These are phyloP conservation scores for Eclectus roratus DNA, from an alignment of 2,113 vertebrate species.

Conservation along the genomic window DNA sequence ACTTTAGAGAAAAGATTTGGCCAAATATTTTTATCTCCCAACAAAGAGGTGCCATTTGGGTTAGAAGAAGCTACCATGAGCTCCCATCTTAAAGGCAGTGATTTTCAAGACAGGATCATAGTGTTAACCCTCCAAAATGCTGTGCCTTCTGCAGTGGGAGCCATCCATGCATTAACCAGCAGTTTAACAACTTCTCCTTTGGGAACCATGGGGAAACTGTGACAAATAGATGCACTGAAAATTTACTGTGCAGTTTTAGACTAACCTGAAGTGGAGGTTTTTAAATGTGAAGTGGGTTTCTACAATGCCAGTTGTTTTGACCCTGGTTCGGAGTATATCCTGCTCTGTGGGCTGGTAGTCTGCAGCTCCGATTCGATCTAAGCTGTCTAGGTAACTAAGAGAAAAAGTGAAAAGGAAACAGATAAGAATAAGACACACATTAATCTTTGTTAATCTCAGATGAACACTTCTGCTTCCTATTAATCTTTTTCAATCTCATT, in stretches of 20 bases:
- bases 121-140: neutral
- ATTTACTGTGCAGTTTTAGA: neutral
- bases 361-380: constrained; percentile 93
- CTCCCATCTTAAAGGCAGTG: neutral
- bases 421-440: neutral
- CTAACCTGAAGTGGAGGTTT: constrained; percentile 98
- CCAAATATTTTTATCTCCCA: neutral
- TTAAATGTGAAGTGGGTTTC: constrained; percentile 99
- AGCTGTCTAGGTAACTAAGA: constrained; percentile 95
- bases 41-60: neutral
- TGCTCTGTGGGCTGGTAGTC: constrained; percentile 99
- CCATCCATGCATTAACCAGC: neutral
- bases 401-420: constrained; percentile 36
- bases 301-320: constrained; percentile 98
- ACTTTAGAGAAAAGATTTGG: neutral
- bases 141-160: neutral
- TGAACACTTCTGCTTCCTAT: constrained; percentile 22
- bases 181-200: neutral
- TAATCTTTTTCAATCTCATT: constrained; percentile 32
- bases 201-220: neutral
- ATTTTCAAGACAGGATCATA: neutral
- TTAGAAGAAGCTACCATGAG: neutral
- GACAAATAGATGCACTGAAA: neutral
- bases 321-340: constrained; percentile 97
- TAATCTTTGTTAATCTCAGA: constrained; percentile 26